Evolutionary conservation across 2,113 vertebrate species (phyloP).

Genomic region (Hylia prasina): DNA sequence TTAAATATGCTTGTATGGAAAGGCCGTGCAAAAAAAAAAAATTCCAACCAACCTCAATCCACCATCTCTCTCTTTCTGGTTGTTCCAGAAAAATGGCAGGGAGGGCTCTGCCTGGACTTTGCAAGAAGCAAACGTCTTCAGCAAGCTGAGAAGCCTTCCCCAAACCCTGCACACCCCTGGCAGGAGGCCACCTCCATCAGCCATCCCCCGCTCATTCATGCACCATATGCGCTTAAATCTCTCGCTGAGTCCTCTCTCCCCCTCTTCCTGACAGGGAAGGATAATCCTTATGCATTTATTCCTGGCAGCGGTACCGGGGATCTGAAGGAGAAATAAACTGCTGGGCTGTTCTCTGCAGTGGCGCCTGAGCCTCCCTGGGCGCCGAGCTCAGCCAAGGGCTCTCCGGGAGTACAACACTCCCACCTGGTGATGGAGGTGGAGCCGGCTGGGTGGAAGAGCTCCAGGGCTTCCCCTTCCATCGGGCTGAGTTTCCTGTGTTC

Average conservation of each 20-base stretch:
- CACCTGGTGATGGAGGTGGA: slow-evolving; percentile 62
- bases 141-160: background rate
- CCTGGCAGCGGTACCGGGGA: background rate
- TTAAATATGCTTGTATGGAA: slow-evolving; percentile 10
- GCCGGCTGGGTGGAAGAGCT: background rate
- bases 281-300: slow-evolving; percentile 63
- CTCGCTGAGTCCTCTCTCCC: background rate
- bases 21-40: background rate
- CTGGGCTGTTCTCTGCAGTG: background rate
- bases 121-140: background rate
- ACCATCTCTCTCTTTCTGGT: background rate
- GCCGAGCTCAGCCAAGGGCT: background rate
- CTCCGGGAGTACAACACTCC: slow-evolving; percentile 58
- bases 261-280: slow-evolving; percentile 25
- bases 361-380: background rate
- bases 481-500: background rate
- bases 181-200: slow-evolving; percentile 18
- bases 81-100: slow-evolving; percentile 3
- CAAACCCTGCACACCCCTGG: slow-evolving; percentile 6
- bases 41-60: background rate
- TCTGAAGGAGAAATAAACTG: slow-evolving; percentile 36
- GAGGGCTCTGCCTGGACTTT: slow-evolving; percentile 7
- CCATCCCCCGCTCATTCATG: slow-evolving; percentile 21
- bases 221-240: slow-evolving; percentile 6
- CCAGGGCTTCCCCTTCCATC: background rate